phyloP scores from a whole-genome alignment of 2,113 vertebrate species.

The Chroicocephalus ridibundus region DNA sequence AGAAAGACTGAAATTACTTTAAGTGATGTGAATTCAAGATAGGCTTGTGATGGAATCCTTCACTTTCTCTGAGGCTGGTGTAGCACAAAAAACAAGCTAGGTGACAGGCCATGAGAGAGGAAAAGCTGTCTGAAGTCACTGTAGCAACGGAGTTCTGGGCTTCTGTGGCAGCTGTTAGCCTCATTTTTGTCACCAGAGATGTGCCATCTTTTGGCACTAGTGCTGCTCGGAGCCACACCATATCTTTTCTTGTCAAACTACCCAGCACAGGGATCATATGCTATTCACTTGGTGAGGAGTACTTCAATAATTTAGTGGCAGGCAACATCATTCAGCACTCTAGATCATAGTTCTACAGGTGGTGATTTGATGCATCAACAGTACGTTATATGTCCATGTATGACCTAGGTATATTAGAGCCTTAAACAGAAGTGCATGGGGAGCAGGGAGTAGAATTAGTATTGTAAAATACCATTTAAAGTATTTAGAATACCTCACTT shows the following conservation, averaged over 20 bases:
- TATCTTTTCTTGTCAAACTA: neutral
- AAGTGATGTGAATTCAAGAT: neutral
- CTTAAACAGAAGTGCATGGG: neutral
- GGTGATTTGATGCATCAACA: neutral
- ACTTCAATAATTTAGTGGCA: neutral
- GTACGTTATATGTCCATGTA: neutral
- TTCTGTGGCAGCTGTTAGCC: neutral
- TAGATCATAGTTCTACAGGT: neutral
- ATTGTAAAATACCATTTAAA: neutral
- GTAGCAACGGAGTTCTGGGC: neutral
- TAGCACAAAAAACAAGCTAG: neutral
- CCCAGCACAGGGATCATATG: accelerated
- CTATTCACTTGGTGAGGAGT: neutral
- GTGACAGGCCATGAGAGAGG: neutral
- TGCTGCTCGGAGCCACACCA: neutral
- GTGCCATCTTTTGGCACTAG: neutral
- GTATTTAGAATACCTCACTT: neutral
- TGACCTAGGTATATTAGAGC: neutral
- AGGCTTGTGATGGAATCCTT: neutral
- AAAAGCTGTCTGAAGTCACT: neutral
- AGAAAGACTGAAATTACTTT: neutral
- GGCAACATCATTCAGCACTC: neutral
- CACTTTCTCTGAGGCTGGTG: neutral
- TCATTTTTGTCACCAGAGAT: neutral
- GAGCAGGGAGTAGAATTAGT: neutral